Percentiles rank a stretch among this genome's conserved stretches.
Evolutionary conservation across 2,113 vertebrate species (phyloP).

Genomic region (Eretmodus cyanostictus): DNA sequence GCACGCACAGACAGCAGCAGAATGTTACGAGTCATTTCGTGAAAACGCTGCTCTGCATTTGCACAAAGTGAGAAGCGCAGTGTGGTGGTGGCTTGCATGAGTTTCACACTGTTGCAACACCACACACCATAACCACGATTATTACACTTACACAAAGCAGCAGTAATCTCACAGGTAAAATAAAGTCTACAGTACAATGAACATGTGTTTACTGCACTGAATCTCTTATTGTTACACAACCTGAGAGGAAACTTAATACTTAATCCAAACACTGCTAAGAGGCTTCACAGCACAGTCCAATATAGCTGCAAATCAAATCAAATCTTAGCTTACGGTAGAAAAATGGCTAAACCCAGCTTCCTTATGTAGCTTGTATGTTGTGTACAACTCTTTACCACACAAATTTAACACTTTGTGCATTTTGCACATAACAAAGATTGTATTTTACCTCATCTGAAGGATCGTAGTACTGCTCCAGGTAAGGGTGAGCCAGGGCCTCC

Average conservation of each 20-base stretch:
- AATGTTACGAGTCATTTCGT: neutral
- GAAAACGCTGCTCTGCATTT: neutral
- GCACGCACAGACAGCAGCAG: neutral
- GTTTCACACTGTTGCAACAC: neutral
- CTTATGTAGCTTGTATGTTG: neutral
- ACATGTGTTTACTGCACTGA: neutral
- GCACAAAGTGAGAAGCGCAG: neutral
- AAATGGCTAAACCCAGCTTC: neutral
- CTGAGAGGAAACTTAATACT: neutral
- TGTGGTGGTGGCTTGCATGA: neutral
- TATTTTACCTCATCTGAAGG: conserved; percentile 80
- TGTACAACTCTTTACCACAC: neutral
- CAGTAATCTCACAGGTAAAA: neutral
- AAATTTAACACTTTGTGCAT: neutral
- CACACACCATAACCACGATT: neutral
- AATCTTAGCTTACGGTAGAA: neutral
- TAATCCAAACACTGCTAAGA: conserved; percentile 14
- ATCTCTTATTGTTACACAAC: neutral
- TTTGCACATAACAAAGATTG: neutral
- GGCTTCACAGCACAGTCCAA: neutral
- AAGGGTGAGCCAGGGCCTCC: conserved; percentile 83
- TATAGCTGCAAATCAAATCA: neutral
- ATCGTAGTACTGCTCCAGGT: conserved; percentile 91
- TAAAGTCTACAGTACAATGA: neutral
- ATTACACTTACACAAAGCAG: neutral